Conservation (phyloP, 2,797 vertebrate species). For the Brachyrhaphis roseni region DNA sequence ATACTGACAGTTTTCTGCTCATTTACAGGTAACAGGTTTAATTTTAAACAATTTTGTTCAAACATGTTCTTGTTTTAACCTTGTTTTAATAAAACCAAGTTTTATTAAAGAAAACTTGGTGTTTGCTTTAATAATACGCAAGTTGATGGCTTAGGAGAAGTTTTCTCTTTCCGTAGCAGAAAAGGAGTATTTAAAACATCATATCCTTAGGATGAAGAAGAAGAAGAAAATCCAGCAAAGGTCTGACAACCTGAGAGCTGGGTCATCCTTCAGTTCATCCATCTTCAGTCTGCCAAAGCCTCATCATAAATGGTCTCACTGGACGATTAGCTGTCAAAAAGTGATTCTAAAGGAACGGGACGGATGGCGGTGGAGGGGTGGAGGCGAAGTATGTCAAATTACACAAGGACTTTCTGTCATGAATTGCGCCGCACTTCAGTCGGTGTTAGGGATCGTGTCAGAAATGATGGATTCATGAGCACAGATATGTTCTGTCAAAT, state of each 20-base stretch:
- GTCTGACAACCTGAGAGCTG: background rate
- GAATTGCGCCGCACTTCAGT: background rate
- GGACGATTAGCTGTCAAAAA: background rate
- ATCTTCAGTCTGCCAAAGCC: conserved; percentile 2
- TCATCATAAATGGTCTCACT: conserved; percentile 5
- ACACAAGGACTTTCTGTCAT: conserved; percentile 7
- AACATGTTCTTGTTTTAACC: background rate
- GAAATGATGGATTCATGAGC: background rate
- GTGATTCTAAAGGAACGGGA: background rate
- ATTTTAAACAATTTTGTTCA: background rate
- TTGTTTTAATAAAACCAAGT: too few species aligned
- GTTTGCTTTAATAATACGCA: background rate
- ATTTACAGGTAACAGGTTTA: background rate
- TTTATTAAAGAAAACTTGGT: background rate
- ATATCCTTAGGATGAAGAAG: background rate
- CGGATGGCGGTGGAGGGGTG: background rate
- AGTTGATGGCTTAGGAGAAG: background rate
- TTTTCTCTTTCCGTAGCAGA: background rate
- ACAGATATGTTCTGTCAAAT: background rate
- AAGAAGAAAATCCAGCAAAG: background rate
- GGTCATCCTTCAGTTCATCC: conserved; percentile 9
- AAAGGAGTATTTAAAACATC: background rate
- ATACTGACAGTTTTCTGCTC: background rate
- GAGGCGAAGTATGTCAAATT: background rate
- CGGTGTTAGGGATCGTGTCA: background rate